phyloP scores from a whole-genome alignment of 2,888 invertebrate genomes.

The Lasioglossum lativentre region DNA sequence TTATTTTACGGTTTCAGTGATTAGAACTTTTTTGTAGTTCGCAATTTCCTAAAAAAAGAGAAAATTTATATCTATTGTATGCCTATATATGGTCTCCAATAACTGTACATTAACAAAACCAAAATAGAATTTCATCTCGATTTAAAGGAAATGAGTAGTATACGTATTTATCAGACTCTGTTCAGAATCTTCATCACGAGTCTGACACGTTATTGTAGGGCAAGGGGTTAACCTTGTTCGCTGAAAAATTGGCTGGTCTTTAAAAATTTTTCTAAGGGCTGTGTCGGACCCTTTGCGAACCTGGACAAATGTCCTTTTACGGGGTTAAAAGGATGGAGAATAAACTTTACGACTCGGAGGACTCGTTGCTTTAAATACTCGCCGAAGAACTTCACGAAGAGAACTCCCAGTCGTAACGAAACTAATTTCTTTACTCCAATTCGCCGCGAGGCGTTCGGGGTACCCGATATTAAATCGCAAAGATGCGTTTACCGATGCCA shows the following conservation, averaged over 20 bases:
- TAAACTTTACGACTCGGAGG: not conserved
- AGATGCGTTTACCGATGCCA: constrained; percentile 67
- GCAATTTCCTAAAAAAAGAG: too few relatives aligned
- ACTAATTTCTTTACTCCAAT: constrained; percentile 48
- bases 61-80: too few relatives aligned
- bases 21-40: too few relatives aligned
- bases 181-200: too few relatives aligned
- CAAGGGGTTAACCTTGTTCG: too few relatives aligned
- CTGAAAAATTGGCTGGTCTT: not conserved
- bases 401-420: not conserved
- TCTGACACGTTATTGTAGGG: too few relatives aligned
- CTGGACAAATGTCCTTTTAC: not conserved
- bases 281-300: not conserved
- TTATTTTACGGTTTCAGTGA: too few relatives aligned
- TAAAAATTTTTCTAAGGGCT: not conserved
- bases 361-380: not conserved
- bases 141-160: too few relatives aligned
- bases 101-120: too few relatives aligned
- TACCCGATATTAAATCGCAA: constrained; percentile 46
- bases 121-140: too few relatives aligned
- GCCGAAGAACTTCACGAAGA: not conserved
- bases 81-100: too few relatives aligned
- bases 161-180: too few relatives aligned
- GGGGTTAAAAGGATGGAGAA: not conserved
- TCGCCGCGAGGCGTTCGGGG: constrained; percentile 15